Base-by-base conservation (phyloP, 2,888 invertebrate species). In the Stenodema calcarata region DNA sequence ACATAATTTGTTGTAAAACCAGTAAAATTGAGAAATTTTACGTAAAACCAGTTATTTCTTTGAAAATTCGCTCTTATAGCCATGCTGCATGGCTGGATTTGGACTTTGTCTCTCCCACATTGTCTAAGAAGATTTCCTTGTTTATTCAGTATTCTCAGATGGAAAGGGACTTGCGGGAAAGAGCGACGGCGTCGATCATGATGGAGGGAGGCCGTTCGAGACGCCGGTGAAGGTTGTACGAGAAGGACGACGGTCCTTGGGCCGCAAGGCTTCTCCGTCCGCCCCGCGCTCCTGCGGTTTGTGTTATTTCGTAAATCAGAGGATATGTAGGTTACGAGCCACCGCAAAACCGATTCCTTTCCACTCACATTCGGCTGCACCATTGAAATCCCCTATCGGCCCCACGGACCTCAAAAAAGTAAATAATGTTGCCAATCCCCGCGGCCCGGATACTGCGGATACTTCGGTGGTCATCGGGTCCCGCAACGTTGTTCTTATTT, bases 301-400 rank as follows among this genome's bases (percentile, higher is more conserved):
- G 44, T 42, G 44, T 42, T 78, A 78, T 78, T 78, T 78, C 78
- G 78, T 42, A 78, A 78, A 78, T 44, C 42, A 12, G 78, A 78
- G 44, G 44, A 78, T 42, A 78, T 78, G 78, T 78, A 78, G 78
- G 78, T 44, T 44, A 78, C 41, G 78, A 78, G 78, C 27, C 44
- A 78, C 78, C 78, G 44, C 78, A 78, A 78, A 78, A 78, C 78
- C 78, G 78, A 78, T 78, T 78, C 78, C 78, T 78, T 78, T 78
- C 78, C 78, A 78, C 41, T 78, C 78, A 62, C 62, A 62, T 62
- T 62, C 62, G 62, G 35, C 62, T 62, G 62, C 62, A 62, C 62
- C 62, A 62, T 23, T 62, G 62, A 62, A 62, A 62, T 62, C 23
- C 62, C 62, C 62, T 12, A 23, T 62, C 23, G 18, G 23, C 11